These are phyloP conservation scores for Scomber colias DNA, from an alignment of 2,113 vertebrate species.

Conservation along the genomic window DNA sequence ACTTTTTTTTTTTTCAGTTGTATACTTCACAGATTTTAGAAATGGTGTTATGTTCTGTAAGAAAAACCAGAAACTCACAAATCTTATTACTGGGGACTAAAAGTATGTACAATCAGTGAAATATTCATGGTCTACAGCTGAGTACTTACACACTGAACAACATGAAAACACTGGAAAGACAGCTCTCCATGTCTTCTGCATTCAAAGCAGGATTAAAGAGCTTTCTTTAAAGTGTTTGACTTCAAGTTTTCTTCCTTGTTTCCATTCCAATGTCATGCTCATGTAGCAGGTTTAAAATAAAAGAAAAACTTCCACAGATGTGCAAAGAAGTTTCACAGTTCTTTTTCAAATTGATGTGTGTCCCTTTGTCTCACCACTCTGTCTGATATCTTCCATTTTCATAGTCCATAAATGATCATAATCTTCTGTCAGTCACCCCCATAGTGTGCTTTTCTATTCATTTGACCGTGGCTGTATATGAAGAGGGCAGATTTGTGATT, in stretches of 20 bases:
- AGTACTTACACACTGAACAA: constrained; percentile 2
- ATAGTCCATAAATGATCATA: no score
- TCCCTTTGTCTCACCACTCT: no score
- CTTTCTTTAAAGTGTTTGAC: background rate
- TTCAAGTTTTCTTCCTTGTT: background rate
- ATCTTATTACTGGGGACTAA: background rate
- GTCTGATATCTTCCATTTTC: no score
- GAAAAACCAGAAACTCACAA: background rate
- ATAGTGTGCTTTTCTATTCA: no score
- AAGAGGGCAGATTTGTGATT: no score
- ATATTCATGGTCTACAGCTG: background rate
- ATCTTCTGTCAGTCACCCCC: no score
- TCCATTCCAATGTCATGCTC: constrained; percentile 7
- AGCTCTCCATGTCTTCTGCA: background rate
- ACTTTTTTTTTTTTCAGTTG: no score
- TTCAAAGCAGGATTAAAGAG: constrained; percentile 11
- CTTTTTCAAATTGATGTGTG: background rate
- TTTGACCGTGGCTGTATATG: no score
- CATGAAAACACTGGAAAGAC: constrained; percentile 11
- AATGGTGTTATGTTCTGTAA: background rate
- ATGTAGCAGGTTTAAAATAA: constrained; percentile 48
- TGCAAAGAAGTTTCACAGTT: background rate
- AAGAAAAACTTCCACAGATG: constrained; percentile 23
- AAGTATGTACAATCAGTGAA: background rate
- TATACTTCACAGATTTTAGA: background rate